Evolutionary conservation across 2,888 invertebrate species (phyloP).

Genomic region (Amphipyra berbera): DNA sequence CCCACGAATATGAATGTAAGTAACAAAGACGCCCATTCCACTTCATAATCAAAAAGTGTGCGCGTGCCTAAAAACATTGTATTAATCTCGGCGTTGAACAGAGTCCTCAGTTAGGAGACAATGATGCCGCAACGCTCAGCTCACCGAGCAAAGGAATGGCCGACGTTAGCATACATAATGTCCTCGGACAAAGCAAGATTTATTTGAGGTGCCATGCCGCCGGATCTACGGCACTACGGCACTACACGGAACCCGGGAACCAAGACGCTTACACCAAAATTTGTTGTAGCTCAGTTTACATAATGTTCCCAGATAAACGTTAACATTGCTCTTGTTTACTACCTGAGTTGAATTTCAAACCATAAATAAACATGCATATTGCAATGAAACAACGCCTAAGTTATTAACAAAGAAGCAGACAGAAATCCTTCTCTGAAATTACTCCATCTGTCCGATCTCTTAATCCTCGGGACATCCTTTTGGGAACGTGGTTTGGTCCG

Average conservation of each 20-base stretch:
- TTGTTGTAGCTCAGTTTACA: slow-evolving; percentile 51
- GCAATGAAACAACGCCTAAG: slow-evolving; percentile 28
- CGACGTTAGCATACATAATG: slow-evolving; percentile 81
- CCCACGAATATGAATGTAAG: slow-evolving; percentile 14
- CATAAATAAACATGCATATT: slow-evolving; percentile 39
- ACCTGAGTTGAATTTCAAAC: slow-evolving; percentile 45
- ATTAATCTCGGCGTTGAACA: slow-evolving; percentile 40
- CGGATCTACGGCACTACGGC: slow-evolving; percentile 64
- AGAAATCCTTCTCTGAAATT: slow-evolving; percentile 51
- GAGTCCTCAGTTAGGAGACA: slow-evolving; percentile 44
- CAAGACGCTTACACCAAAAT: slow-evolving; percentile 59
- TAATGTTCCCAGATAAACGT: slow-evolving; percentile 45
- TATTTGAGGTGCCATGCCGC: slow-evolving; percentile 72
- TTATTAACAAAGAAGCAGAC: slow-evolving; percentile 45
- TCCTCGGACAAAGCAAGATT: slow-evolving; percentile 82
- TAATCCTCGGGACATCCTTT: slow-evolving; percentile 51
- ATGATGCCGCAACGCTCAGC: slow-evolving; percentile 55
- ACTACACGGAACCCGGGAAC: slow-evolving; percentile 52
- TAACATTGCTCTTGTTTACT: slow-evolving; percentile 41
- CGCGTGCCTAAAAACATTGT: slow-evolving; percentile 27
- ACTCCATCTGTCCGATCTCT: slow-evolving; percentile 38
- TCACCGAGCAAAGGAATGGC: slow-evolving; percentile 66
- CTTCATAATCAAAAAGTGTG: slow-evolving; percentile 45
- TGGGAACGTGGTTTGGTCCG: slow-evolving; percentile 47
- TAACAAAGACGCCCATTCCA: slow-evolving; percentile 22